Evolutionary conservation across 2,888 invertebrate species (phyloP), one percentile per base, ranked within the genome.

Genomic region (Parelbella ahira): DNA sequence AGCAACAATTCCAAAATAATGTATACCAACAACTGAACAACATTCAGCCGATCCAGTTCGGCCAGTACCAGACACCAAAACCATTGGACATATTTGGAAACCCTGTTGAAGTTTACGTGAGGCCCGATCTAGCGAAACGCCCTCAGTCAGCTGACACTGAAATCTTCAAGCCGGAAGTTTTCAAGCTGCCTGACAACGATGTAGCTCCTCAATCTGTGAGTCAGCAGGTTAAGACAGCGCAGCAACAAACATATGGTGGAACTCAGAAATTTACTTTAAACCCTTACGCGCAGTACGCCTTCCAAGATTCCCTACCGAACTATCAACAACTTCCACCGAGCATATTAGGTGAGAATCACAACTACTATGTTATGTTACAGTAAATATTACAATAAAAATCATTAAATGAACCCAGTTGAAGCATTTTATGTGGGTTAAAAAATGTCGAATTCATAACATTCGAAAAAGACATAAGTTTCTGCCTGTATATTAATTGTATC

Each of bases 181-280:
- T 67, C 47, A 81, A 86, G 51, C 54, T 87, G 18, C 70, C 74
- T 1, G 84, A 86, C 45, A 80, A 69, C 36, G 76, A 74, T 21
- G 64, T 78, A 1, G 76, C 82, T 0, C 75, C 79, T 1, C 82
- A 84, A 45, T 69, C 72, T 0, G 51, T 72, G 25, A 74, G 54
- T 25, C 81, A 82, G 45, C 76, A 78, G 45, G 82, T 84, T 50
- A 83, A 84, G 58, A 84, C 83, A 2, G 82, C 76, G 1, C 86
- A 87, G 48, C 84, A 84, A 45, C 83, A 83, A 41, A 41, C 53
- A 1, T 49, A 36, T 11, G 36, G 13, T 29, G 42, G 28, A 21
- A 37, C 37, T 1, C 36, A 41, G 3, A 73, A 66, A 37, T 50
- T 66, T 12, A 57, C 63, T 2, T 54, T 53, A 30, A 79, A 69